phyloP scores from a whole-genome alignment of 1,140 invertebrate species.

The Pissodes strobi region DNA sequence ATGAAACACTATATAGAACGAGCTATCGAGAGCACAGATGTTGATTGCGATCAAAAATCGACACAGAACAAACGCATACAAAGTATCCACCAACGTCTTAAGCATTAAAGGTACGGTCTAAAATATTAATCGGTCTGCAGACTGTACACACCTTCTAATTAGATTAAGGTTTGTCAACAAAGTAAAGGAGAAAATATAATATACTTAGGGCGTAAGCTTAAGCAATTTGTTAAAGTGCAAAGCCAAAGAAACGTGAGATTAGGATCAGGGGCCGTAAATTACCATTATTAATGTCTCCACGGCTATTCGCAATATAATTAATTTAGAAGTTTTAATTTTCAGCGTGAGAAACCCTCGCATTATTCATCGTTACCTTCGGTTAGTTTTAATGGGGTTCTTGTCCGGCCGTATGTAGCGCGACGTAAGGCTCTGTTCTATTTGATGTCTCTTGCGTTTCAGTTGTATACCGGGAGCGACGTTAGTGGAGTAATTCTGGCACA shows the following conservation, averaged over 20 bases:
- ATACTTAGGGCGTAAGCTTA: slow-evolving; percentile 35
- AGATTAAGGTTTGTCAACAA: slow-evolving; percentile 35
- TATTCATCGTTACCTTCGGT: slow-evolving; percentile 19
- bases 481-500: no score
- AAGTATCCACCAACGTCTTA: no score
- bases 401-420: no score
- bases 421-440: background rate
- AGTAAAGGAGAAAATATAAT: slow-evolving; percentile 25
- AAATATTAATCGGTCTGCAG: slow-evolving; percentile 1
- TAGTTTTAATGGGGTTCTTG: background rate
- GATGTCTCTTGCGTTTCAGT: background rate
- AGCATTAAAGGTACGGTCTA: no score
- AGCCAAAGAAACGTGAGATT: slow-evolving; percentile 41
- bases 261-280: slow-evolving; percentile 38
- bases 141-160: slow-evolving; percentile 25
- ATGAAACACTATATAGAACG: no score
- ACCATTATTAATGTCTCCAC: slow-evolving; percentile 39
- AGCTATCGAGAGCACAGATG: no score
- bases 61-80: no score
- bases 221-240: slow-evolving; percentile 41
- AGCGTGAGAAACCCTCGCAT: slow-evolving; percentile 5
- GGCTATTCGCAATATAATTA: slow-evolving; percentile 37
- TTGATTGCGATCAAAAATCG: no score
- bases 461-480: no score
- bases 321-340: slow-evolving; percentile 39